Conservation (phyloP, 2,113 vertebrate genomes). For the Tragelaphus buxtoni region DNA sequence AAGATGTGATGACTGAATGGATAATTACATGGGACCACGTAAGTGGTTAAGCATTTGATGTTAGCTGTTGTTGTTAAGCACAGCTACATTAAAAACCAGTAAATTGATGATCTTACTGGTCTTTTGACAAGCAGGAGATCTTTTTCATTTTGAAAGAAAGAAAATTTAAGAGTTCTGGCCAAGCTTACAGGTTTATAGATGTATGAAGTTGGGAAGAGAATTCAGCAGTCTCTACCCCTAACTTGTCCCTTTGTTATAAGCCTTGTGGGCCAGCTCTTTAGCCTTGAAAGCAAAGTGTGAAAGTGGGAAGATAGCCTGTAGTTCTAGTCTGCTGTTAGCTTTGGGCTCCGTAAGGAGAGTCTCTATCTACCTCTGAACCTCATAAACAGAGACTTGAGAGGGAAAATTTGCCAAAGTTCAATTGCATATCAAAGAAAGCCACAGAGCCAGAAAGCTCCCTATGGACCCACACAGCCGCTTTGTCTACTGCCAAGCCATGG, state of each 20-base stretch:
- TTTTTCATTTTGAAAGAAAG: background rate
- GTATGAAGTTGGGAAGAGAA: background rate
- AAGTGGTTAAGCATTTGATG: background rate
- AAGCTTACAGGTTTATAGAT: background rate
- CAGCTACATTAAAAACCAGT: background rate
- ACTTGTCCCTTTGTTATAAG: slow-evolving; percentile 15
- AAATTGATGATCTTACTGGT: background rate
- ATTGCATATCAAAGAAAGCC: slow-evolving; percentile 71
- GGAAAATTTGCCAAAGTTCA: slow-evolving; percentile 75
- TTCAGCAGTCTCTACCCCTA: background rate
- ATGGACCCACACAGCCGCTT: slow-evolving; percentile 51
- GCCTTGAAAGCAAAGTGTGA: slow-evolving; percentile 40
- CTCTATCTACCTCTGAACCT: slow-evolving; percentile 64
- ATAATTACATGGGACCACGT: background rate
- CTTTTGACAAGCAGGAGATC: background rate
- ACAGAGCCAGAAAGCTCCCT: slow-evolving; percentile 66
- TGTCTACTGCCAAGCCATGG: slow-evolving; percentile 63
- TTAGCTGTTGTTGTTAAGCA: background rate
- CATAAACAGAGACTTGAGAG: slow-evolving; percentile 61
- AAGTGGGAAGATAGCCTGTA: slow-evolving; percentile 42
- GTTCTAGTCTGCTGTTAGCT: slow-evolving; percentile 52
- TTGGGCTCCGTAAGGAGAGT: slow-evolving; percentile 54
- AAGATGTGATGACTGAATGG: background rate
- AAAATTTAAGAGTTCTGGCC: background rate
- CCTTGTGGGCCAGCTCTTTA: background rate